phyloP scores from a whole-genome alignment of 1,140 invertebrate species.

The Drosophila neocordata region DNA sequence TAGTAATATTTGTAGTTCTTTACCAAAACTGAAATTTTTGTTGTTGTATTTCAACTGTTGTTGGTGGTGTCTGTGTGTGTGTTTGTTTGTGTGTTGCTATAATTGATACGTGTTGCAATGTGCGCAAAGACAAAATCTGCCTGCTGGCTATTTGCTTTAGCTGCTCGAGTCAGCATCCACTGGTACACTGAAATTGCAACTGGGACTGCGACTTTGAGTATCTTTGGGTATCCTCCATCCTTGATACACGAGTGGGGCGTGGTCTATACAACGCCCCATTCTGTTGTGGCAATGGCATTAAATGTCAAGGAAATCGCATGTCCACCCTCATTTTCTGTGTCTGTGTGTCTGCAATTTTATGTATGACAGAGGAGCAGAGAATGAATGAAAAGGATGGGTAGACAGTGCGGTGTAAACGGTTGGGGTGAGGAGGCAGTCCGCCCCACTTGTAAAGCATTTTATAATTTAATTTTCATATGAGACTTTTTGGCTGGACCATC shows the following conservation, averaged over 20 bases:
- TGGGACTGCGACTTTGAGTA: constrained; percentile 1
- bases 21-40: neutral
- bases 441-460: constrained; percentile 77
- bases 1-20: neutral
- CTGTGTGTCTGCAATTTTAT: constrained; percentile 55
- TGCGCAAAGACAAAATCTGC: constrained; percentile 76
- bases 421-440: constrained; percentile 32
- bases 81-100: constrained; percentile 45
- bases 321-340: constrained; percentile 67
- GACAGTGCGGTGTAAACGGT: too few species aligned
- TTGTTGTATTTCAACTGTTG: neutral
- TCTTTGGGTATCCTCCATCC: constrained; percentile 27
- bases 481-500: constrained; percentile 37
- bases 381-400: neutral
- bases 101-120: constrained; percentile 78
- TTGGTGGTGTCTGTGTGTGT: constrained; percentile 36
- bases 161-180: constrained; percentile 29
- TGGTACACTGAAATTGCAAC: constrained; percentile 24
- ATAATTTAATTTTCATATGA: constrained; percentile 78
- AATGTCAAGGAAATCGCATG: constrained; percentile 79
- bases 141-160: constrained; percentile 72
- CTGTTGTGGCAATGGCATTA: constrained; percentile 63
- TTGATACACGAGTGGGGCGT: constrained; percentile 66
- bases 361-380: neutral
- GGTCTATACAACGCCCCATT: constrained; percentile 56